Evolutionary conservation across 1,140 invertebrate species (phyloP).

Genomic region (Chrysopa pallens): DNA sequence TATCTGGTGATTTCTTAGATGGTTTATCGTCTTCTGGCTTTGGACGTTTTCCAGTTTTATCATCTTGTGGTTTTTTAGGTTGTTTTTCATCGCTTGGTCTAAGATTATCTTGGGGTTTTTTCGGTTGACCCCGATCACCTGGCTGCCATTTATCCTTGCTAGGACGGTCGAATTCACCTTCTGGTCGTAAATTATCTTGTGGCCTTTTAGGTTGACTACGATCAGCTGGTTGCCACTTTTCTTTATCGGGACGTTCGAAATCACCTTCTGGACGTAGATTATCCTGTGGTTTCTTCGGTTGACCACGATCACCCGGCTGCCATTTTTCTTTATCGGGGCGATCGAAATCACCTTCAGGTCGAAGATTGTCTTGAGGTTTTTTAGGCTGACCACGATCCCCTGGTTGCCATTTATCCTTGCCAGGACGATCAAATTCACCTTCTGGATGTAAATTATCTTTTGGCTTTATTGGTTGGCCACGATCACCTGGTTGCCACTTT

Average conservation of each 20-base stretch:
- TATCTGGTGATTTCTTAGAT: slow-evolving; percentile 21
- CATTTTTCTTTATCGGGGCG: slow-evolving; percentile 18
- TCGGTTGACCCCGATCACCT: slow-evolving; percentile 22
- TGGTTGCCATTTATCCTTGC: slow-evolving; percentile 15
- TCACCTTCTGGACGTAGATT: slow-evolving; percentile 29
- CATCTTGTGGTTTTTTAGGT: slow-evolving; percentile 25
- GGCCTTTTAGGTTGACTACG: slow-evolving; percentile 22
- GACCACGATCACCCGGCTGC: slow-evolving; percentile 22
- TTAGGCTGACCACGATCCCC: slow-evolving; percentile 31
- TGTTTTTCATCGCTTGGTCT: slow-evolving; percentile 24
- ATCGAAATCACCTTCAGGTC: slow-evolving; percentile 34
- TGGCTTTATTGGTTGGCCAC: slow-evolving; percentile 18
- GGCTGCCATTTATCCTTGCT: slow-evolving; percentile 23
- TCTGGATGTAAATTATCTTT: slow-evolving; percentile 18
- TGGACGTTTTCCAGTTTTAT: slow-evolving; percentile 27
- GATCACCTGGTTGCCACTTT: slow-evolving; percentile 27
- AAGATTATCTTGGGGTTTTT: slow-evolving; percentile 23
- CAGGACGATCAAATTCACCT: slow-evolving; percentile 18
- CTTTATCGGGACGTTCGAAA: slow-evolving; percentile 25
- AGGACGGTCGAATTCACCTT: slow-evolving; percentile 32
- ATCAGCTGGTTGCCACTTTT: slow-evolving; percentile 20
- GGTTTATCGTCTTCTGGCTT: slow-evolving; percentile 16
- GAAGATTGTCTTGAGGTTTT: slow-evolving; percentile 34
- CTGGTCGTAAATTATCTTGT: slow-evolving; percentile 26
- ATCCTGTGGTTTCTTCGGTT: slow-evolving; percentile 23